A percentile compares a stretch with the other conserved stretches of the same genome.
These are phyloP conservation scores for Bucorvus abyssinicus DNA, from an alignment of 2,797 vertebrate genomes.

Conservation along the genomic window DNA sequence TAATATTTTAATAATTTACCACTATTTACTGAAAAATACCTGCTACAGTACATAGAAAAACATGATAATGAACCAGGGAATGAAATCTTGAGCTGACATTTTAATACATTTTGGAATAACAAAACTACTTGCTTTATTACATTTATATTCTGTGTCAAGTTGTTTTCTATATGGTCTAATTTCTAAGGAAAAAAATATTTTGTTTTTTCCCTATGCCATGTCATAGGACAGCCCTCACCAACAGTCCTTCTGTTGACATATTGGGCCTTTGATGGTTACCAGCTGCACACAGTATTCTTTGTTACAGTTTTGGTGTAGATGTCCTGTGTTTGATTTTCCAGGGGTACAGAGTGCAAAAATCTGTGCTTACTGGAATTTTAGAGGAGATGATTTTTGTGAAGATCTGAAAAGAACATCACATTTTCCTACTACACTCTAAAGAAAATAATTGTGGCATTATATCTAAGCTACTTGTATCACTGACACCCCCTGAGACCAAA, in stretches of 20 bases:
- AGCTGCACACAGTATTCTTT: background rate
- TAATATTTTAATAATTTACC: background rate
- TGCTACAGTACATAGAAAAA: background rate
- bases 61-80: background rate
- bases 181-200: background rate
- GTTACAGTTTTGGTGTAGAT: background rate
- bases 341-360: background rate
- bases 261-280: background rate
- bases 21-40: background rate
- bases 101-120: background rate
- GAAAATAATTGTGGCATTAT: conserved; percentile 1
- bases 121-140: background rate
- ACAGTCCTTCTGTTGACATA: background rate
- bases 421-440: background rate
- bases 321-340: background rate
- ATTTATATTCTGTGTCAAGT: background rate
- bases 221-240: background rate
- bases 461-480: background rate
- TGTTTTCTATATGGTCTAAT: background rate
- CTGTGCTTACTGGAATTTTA: background rate
- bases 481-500: background rate
- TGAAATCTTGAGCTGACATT: background rate
- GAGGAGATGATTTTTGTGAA: background rate
- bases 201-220: background rate
- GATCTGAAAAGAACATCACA: background rate